Conservation (phyloP, 2,797 vertebrate genomes). For the Rhabdomys pumilio region DNA sequence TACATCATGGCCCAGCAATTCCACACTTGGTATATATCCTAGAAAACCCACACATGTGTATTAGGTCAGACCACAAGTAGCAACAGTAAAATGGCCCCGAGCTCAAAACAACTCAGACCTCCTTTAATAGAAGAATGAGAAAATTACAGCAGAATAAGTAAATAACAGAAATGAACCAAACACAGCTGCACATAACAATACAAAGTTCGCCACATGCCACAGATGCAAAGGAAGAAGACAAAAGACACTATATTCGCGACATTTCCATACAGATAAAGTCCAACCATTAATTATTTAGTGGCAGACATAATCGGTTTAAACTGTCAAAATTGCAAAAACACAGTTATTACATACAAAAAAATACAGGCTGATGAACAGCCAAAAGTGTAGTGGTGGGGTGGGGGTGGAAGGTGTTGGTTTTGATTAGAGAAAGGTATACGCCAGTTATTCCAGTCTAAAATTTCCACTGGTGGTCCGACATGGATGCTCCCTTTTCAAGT, state of each 20-base stretch:
- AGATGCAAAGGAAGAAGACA: background rate
- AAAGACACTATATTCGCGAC: background rate
- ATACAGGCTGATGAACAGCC: background rate
- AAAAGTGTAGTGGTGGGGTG: background rate
- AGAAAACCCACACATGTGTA: background rate
- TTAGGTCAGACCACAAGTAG: background rate
- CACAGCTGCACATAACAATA: background rate
- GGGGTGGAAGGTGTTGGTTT: no score
- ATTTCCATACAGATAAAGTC: background rate
- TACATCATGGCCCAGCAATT: background rate
- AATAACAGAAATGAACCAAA: background rate
- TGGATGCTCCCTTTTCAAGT: background rate
- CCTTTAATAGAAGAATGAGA: background rate
- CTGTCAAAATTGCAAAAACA: background rate
- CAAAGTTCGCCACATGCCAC: background rate
- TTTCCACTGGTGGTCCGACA: background rate
- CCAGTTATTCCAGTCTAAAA: background rate
- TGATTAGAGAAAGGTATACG: background rate
- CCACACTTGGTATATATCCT: background rate
- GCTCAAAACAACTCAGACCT: background rate
- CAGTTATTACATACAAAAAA: background rate
- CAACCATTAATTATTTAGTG: constrained; percentile 1
- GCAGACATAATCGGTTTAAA: background rate
- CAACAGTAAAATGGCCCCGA: background rate
- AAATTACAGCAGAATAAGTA: background rate